Evolutionary conservation across 2,888 invertebrate genomes (phyloP), one percentile per base, ranked within the genome.

Genomic region (Vannuccia rotundouncinata): DNA sequence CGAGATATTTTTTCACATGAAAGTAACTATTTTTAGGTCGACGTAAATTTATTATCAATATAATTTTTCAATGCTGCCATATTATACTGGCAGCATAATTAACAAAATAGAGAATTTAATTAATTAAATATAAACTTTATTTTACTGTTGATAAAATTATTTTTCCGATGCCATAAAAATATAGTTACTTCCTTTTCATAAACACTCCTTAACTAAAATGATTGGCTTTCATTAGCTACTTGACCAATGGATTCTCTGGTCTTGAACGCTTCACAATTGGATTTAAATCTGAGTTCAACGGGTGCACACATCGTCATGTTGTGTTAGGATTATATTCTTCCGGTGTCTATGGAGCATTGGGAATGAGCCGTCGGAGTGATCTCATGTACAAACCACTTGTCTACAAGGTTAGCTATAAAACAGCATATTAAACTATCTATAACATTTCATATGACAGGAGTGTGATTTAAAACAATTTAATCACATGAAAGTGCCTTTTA

Each of bases 201-300:
- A n/a, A n/a, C n/a, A n/a, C 17, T 66, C 66, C 66, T 22, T 66
- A 5, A 66, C 66, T 66, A 5, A n/a, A 2, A 66, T 13, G 10
- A 5, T 66, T 22, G 13, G 2, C 30, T 5, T 29, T 22, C 29
- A 1, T 66, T 79, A 88, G 87, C 78, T 87, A 85, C 84, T 84
- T 88, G 22, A 88, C 87, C 25, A 88, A 86, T 83, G 86, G 86
- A 2, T 85, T 87, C 80, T 79, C 85, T 13, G 85, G 85, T 13
- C 82, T 89, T 17, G 88, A 88, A 81, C 83, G 88, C 59, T 89
- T 87, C 83, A 84, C 88, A 10, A 83, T 89, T 74, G 86, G 88
- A 81, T 89, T 89, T 83, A 87, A 87, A 81, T 87, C 86, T 29
- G 83, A 83, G 13, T 88, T 87, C 80, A 83, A 84, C 74, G 86